phyloP scores from a whole-genome alignment of 2,888 invertebrate genomes.

The Proisotoma minuta region DNA sequence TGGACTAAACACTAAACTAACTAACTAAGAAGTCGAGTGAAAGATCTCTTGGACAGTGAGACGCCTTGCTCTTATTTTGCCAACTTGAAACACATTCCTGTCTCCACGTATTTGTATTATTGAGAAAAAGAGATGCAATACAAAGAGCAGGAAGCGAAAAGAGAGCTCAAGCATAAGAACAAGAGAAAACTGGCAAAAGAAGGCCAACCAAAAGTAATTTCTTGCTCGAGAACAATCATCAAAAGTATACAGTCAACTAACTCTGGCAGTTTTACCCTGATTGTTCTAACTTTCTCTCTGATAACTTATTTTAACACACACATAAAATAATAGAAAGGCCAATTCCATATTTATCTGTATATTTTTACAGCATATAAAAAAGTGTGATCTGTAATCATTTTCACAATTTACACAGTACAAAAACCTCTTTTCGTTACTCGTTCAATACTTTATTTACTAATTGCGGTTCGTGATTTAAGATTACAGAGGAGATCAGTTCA shows the following conservation, averaged over 20 bases:
- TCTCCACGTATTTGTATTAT: background rate
- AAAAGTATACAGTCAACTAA: slow-evolving; percentile 38
- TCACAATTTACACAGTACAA: too few species aligned
- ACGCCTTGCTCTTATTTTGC: slow-evolving; percentile 11
- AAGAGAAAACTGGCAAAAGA: slow-evolving; percentile 20
- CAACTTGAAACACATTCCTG: background rate
- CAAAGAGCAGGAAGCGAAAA: slow-evolving; percentile 13
- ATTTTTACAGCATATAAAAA: too few species aligned
- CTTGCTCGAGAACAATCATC: slow-evolving; percentile 40
- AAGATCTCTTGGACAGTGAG: background rate
- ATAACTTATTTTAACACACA: too few species aligned
- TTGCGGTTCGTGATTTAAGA: slow-evolving; percentile 12
- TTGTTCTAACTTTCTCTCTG: too few species aligned
- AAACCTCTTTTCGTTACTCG: too few species aligned
- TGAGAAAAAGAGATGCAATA: background rate
- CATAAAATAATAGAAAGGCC: too few species aligned
- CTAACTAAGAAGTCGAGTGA: background rate
- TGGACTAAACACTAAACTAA: slow-evolving; percentile 29
- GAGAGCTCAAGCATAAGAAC: slow-evolving; percentile 14
- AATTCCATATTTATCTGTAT: too few species aligned
- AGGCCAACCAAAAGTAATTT: slow-evolving; percentile 36
- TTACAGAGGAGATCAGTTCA: slow-evolving; percentile 11
- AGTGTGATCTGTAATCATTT: too few species aligned
- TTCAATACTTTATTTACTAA: slow-evolving; percentile 1
- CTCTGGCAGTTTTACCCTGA: too few species aligned